phyloP scores from a whole-genome alignment of 2,113 vertebrate genomes.

The Sander lucioperca region DNA sequence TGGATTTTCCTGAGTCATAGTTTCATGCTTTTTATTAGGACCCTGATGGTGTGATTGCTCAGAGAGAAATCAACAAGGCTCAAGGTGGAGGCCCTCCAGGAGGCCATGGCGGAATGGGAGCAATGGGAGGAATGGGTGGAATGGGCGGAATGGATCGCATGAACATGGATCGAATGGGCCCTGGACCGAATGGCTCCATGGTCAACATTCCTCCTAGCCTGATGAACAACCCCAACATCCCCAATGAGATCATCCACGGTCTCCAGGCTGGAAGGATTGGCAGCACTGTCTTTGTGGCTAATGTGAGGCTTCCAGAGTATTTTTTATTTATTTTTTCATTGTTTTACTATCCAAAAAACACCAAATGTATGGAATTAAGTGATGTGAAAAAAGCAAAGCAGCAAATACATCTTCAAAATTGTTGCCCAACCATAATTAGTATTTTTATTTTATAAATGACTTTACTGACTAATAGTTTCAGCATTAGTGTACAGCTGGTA shows the following conservation, averaged over 20 bases:
- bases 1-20: neutral
- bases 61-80: conserved; percentile 92
- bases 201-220: conserved; percentile 95
- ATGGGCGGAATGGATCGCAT: conserved; percentile 85
- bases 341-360: neutral
- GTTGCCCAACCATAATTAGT: neutral
- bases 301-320: conserved; percentile 85
- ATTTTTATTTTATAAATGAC: neutral
- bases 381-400: neutral
- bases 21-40: conserved; percentile 81
- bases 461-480: neutral
- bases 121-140: conserved; percentile 58
- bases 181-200: conserved; percentile 87
- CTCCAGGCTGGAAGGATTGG: conserved; percentile 96
- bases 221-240: conserved; percentile 97
- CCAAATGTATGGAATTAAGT: neutral
- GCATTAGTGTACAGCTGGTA: neutral
- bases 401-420: neutral
- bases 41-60: conserved; percentile 93
- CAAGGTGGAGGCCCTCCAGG: conserved; percentile 82
- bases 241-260: conserved; percentile 96
- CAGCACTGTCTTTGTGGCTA: conserved; percentile 96
- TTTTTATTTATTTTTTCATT: neutral
- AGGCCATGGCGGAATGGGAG: conserved; percentile 81
- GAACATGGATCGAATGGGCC: conserved; percentile 82